These are phyloP conservation scores for Ciconia stormi DNA, from an alignment of 2,113 vertebrate species.

Conservation along the genomic window DNA sequence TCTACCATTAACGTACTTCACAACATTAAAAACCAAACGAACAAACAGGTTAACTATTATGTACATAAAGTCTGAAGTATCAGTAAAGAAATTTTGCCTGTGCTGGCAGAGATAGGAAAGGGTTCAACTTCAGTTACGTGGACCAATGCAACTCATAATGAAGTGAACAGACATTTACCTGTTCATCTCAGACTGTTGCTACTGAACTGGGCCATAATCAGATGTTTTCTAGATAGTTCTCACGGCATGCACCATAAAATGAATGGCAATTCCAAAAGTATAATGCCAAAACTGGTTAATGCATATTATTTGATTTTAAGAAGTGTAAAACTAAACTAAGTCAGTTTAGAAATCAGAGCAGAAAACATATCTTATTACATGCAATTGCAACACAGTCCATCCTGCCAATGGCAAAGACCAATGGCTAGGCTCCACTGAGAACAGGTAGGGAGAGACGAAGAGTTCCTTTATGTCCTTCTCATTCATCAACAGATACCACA, in stretches of 20 bases:
- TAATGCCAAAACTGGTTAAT: not conserved
- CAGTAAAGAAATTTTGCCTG: not conserved
- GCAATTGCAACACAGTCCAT: not conserved
- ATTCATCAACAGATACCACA: not conserved
- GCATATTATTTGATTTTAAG: not conserved
- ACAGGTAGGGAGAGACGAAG: not conserved
- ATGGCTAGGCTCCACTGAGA: not conserved
- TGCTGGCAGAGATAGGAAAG: not conserved
- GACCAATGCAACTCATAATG: not conserved
- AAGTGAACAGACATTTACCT: not conserved
- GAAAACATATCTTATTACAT: not conserved
- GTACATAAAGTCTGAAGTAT: not conserved
- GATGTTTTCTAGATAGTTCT: not conserved
- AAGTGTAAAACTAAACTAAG: not conserved
- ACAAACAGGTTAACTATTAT: not conserved
- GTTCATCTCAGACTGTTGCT: not conserved
- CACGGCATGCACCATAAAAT: not conserved
- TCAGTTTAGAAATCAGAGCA: not conserved
- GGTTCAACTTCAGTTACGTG: not conserved
- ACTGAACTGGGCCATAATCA: not conserved
- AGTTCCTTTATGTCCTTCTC: not conserved
- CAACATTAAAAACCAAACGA: not conserved
- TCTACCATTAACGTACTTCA: not conserved
- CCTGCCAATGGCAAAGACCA: constrained; percentile 14
- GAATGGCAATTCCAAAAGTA: not conserved